Conservation (phyloP, 2,888 invertebrate genomes). For the Atherix ibis region DNA sequence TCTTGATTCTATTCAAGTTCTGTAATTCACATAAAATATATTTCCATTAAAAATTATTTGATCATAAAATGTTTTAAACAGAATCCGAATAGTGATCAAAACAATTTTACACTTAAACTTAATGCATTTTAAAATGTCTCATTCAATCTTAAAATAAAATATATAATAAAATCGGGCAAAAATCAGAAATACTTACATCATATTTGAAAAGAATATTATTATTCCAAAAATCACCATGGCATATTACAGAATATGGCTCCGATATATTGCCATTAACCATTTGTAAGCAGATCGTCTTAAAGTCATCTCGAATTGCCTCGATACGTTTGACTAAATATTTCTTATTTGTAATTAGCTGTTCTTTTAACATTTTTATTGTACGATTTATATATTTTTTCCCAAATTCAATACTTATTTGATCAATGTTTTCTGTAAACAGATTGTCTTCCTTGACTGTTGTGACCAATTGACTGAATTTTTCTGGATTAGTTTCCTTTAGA, state of each 20-base stretch:
- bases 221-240: constrained; percentile 28
- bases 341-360: constrained; percentile 8
- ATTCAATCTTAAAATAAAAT: too few species aligned
- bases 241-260: constrained; percentile 22
- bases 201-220: constrained; percentile 24
- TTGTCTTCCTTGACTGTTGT: constrained; percentile 17
- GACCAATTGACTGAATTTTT: constrained; percentile 14
- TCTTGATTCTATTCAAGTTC: too few species aligned
- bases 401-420: constrained; percentile 19
- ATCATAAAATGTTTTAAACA: too few species aligned
- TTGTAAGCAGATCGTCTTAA: constrained; percentile 16
- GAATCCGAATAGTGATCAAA: too few species aligned
- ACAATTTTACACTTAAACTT: too few species aligned
- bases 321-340: not conserved
- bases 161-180: too few species aligned
- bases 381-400: constrained; percentile 19
- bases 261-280: constrained; percentile 17
- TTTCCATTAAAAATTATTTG: too few species aligned
- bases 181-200: constrained; percentile 22
- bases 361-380: constrained; percentile 16
- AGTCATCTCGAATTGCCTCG: constrained; percentile 14
- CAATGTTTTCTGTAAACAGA: constrained; percentile 18
- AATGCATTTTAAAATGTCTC: too few species aligned
- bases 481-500: constrained; percentile 21
- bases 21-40: too few species aligned